A percentile compares a stretch with the other conserved stretches of the same genome.
These are phyloP conservation scores for Lontra canadensis DNA, from an alignment of 2,113 vertebrate genomes.

Conservation along the genomic window DNA sequence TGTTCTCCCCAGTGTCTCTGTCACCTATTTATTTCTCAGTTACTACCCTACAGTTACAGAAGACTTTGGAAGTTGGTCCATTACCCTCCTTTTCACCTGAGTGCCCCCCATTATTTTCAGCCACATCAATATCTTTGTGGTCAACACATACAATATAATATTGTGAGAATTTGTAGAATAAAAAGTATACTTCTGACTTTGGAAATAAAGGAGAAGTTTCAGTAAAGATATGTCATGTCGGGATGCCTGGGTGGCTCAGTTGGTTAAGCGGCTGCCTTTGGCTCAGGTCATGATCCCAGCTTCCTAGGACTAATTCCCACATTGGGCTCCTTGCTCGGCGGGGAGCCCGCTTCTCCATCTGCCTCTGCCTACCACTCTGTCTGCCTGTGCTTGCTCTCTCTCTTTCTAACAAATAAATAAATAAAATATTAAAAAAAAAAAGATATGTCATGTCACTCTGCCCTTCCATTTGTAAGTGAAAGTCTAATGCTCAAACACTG, in stretches of 20 bases:
- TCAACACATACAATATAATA: background rate
- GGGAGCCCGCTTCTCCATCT: too few species aligned
- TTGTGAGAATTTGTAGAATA: background rate
- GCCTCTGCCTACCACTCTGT: too few species aligned
- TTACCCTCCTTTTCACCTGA: background rate
- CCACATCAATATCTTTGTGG: background rate
- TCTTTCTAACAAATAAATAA: too few species aligned
- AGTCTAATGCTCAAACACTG: background rate
- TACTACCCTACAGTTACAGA: background rate
- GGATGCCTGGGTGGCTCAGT: too few species aligned
- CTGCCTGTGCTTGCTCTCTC: too few species aligned
- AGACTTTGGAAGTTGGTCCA: background rate
- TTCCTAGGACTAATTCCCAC: too few species aligned
- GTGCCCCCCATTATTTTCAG: background rate
- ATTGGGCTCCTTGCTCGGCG: accelerated
- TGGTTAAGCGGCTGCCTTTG: too few species aligned
- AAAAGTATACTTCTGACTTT: background rate
- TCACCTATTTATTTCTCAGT: background rate
- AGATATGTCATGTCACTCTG: background rate
- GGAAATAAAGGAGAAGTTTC: background rate
- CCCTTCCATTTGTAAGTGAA: background rate
- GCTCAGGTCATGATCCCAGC: too few species aligned
- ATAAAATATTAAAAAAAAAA: too few species aligned
- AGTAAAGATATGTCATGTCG: background rate
- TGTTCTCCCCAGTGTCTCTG: background rate